Evolutionary conservation across 2,797 vertebrate species (phyloP), one percentile per base, ranked within the genome.

Genomic region (Falco cherrug): DNA sequence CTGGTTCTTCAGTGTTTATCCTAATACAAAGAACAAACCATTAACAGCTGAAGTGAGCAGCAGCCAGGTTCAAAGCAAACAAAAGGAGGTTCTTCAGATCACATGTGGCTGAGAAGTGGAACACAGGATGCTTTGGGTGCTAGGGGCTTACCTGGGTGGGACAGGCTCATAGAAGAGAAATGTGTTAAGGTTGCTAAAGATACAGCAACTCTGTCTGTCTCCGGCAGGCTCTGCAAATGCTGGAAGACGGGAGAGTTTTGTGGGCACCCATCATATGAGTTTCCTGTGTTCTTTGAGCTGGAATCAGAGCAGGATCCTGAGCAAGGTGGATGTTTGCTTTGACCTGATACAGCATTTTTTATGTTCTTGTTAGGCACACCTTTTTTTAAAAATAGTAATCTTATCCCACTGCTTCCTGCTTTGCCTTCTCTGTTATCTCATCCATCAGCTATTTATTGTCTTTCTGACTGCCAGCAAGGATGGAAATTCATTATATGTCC

Each of bases 391-490:
- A 57, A 84, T 39, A 75, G n/a, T 78, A 86, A 78, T 75, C 61
- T 25, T 80, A n/a, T 87, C 51, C 71, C 43, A 39, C 75, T 91
- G 79, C 75, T 93, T 94, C 56, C 61, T 84, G 28, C 76, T 83
- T 83, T 74, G 75, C 16, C 47, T 76, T 87, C 22, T 79, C 37
- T 80, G 29, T 70, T 93, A 48, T 70, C 57, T 93, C 64, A 63
- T 25, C 31, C 35, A 48, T 91, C 64, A 93, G 39, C 53, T 93
- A 35, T 94, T 85, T 86, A 45, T 95, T 91, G 43, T 77, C 64
- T 90, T 91, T 84, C 53, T 90, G 80, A 77, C 51, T 94, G 69
- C 78, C 41, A 57, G 47, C 37, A 85, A 67, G 70, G 83, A 77
- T 74, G 56, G 61, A 47, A 50, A 70, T 77, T 84, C 47, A 68